A percentile compares a stretch with the other conserved stretches of the same genome.
Conservation (phyloP, 2,797 vertebrate genomes). For the Distichodus sexfasciatus region DNA sequence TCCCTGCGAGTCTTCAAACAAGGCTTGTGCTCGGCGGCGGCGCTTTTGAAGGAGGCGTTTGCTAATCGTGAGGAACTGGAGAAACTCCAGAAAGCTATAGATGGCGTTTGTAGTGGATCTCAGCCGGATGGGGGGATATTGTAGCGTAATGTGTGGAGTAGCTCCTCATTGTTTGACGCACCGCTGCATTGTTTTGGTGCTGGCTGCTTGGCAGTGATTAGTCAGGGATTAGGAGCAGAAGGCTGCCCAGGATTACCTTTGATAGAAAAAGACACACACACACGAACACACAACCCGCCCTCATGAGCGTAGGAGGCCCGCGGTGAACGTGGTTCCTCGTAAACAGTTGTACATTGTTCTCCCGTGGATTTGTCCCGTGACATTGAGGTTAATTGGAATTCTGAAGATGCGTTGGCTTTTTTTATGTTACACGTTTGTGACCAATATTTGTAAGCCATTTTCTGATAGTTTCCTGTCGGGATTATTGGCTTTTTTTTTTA, state of each 20-base stretch:
- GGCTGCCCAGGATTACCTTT: slow-evolving; percentile 32
- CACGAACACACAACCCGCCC: neutral
- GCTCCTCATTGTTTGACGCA: slow-evolving; percentile 23
- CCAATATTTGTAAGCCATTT: too few relatives aligned
- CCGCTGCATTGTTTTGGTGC: slow-evolving; percentile 27
- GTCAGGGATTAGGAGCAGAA: slow-evolving; percentile 33
- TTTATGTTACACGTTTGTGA: too few relatives aligned
- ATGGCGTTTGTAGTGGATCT: slow-evolving; percentile 38
- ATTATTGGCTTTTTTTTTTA: too few relatives aligned
- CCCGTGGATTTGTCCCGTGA: slow-evolving; percentile 1
- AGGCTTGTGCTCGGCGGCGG: slow-evolving; percentile 17
- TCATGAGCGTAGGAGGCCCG: slow-evolving; percentile 3
- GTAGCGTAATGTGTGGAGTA: slow-evolving; percentile 9
- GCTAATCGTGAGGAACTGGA: slow-evolving; percentile 35
- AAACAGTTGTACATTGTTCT: slow-evolving; percentile 17
- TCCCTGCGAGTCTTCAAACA: slow-evolving; percentile 21
- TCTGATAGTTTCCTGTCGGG: too few relatives aligned
- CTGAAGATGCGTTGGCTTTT: neutral
- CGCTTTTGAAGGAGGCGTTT: slow-evolving; percentile 18
- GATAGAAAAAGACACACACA: slow-evolving; percentile 35
- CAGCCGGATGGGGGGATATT: slow-evolving; percentile 25
- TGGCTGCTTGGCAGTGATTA: slow-evolving; percentile 36
- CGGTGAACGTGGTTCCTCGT: slow-evolving; percentile 7
- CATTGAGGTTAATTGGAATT: neutral
- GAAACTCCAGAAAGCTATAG: slow-evolving; percentile 25